A percentile compares a stretch with the other conserved stretches of the same genome.
phyloP scores from a whole-genome alignment of 2,797 vertebrate species.

The Typhlichthys eigenmanni region DNA sequence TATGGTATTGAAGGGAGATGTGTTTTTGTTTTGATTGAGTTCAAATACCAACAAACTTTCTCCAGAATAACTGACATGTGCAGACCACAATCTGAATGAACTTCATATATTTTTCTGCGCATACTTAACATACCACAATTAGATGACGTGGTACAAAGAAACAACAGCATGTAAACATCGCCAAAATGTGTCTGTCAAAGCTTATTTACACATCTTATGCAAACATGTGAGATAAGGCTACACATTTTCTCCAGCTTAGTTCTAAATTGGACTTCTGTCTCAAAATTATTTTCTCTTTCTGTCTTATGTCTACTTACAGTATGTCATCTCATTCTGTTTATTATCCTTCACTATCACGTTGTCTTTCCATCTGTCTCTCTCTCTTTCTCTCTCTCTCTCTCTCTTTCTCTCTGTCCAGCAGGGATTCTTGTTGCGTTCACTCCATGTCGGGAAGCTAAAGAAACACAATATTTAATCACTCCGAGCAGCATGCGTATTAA shows the following conservation, averaged over 20 bases:
- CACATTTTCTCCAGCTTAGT: slow-evolving; percentile 48
- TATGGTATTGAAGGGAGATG: no score
- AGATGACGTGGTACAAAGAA: no score
- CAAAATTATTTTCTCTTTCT: slow-evolving; percentile 57
- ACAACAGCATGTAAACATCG: no score
- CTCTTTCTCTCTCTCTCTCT: slow-evolving; percentile 6
- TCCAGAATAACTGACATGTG: no score
- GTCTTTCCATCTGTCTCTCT: slow-evolving; percentile 1
- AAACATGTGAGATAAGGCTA: slow-evolving; percentile 54
- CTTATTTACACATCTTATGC: slow-evolving; percentile 46
- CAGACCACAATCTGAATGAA: no score
- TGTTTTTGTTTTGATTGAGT: no score
- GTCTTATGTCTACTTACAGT: slow-evolving; percentile 20
- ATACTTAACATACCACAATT: no score
- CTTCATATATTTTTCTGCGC: no score
- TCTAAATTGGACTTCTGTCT: slow-evolving; percentile 57
- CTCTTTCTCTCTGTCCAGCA: not conserved
- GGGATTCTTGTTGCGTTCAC: not conserved
- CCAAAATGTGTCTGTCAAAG: slow-evolving; percentile 3
- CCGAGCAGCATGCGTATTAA: slow-evolving; percentile 46
- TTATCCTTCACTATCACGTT: not conserved
- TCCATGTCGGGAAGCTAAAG: slow-evolving; percentile 1
- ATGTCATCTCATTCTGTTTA: slow-evolving; percentile 23
- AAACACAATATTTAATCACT: slow-evolving; percentile 28
- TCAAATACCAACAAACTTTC: no score